Base-by-base conservation (phyloP, 2,113 vertebrate genomes). In the Gymnocephalus cernua region DNA sequence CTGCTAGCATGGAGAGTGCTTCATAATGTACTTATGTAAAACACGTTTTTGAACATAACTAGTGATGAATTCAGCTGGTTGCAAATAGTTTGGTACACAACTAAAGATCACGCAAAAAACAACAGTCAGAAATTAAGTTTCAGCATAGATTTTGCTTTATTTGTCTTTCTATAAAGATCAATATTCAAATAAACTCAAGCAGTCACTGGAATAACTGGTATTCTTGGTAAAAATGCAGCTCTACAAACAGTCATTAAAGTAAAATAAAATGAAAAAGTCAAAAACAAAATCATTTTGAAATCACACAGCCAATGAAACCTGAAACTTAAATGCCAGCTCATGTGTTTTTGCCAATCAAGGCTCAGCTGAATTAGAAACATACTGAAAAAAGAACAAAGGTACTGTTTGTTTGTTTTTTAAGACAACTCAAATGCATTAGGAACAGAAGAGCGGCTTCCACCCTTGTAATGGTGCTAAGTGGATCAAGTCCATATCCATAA, bases 401-500 rank as follows among this genome's bases (percentile, higher is more conserved):
- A 48, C 2, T 15, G 29, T 44, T 77, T 75, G 48, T 62, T 32
- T n/a, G n/a, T 41, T 38, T 62, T 74, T 14, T 53, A 50, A 58
- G 63, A 84, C 59, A 79, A 83, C 81, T 81, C 63, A 83, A 77
- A 85, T 14, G 48, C 6, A 57, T 59, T 32, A 73, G 19, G 23
- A 64, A 48, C 29, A 61, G 19, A 69, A 35, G 62, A 69, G 72
- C 56, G 54, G 72, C 64, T 56, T 74, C 75, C 12, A 54, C 13
- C 47, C 47, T 79, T 68, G n/a, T 75, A 78, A 85, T 77, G 58
- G 58, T 78, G 45, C 15, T 73, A 89, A 83, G 65, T 44, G 70
- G 77, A 89, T 83, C 82, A 83, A 27, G 44, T 82, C 74, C 80
- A 66, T 72, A 64, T 79, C 35, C 62, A 77, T 69, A 58, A 78